phyloP scores from a whole-genome alignment of 2,797 vertebrate species.

The Acanthurus leucopareius region DNA sequence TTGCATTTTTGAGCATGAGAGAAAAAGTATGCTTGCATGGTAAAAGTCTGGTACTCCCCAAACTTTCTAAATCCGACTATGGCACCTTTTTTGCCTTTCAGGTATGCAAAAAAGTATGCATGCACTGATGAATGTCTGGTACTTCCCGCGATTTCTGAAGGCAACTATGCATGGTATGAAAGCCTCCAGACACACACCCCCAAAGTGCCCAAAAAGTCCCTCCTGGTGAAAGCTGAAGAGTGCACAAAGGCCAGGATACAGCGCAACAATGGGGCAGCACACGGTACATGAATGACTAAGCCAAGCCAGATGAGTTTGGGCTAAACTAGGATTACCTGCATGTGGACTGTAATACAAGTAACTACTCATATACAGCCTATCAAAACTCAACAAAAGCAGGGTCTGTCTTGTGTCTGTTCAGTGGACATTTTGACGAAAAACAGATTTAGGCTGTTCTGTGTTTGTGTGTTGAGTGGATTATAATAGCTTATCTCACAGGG shows the following conservation, averaged over 20 bases:
- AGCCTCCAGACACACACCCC: conserved; percentile 4
- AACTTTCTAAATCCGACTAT: background rate
- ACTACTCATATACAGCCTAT: conserved; percentile 21
- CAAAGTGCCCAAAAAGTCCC: conserved; percentile 53
- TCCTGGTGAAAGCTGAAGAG: conserved; percentile 55
- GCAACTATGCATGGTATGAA: conserved; percentile 37
- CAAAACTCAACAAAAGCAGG: conserved; percentile 46
- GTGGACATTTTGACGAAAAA: conserved; percentile 46
- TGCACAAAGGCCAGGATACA: conserved; percentile 65
- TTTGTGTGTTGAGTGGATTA: conserved; percentile 70
- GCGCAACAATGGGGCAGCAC: conserved; percentile 64
- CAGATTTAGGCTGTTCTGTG: conserved; percentile 46
- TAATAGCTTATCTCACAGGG: conserved; percentile 78
- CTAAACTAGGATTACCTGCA: conserved; percentile 66
- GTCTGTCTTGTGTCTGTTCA: conserved; percentile 34
- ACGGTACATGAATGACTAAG: conserved; percentile 56
- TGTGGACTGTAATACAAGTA: conserved; percentile 54
- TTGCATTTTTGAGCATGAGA: background rate
- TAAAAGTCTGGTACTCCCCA: background rate
- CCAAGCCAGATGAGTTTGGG: conserved; percentile 50
- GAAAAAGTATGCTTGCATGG: background rate
- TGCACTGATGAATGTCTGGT: background rate
- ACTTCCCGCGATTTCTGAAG: conserved; percentile 19
- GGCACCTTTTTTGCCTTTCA: background rate
- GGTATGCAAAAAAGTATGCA: conserved; percentile 9